Evolutionary conservation across 2,113 vertebrate genomes (phyloP), one percentile per base, ranked within the genome.

Genomic region (Origma solitaria): DNA sequence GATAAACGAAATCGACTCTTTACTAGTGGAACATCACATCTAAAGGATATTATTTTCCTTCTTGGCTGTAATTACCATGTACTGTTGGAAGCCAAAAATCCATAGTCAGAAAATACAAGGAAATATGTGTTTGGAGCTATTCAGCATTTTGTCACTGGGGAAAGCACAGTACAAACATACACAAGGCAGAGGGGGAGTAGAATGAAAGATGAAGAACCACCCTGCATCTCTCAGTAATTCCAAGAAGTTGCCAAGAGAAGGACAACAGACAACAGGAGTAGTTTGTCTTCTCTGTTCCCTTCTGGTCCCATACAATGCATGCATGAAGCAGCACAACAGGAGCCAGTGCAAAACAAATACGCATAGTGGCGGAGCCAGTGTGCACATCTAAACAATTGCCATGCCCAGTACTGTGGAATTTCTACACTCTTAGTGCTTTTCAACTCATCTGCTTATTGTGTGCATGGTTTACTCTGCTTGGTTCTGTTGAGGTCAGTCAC

Each of bases 301-400:
- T 78, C 64, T 65, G 77, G 71, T 38, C 70, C 49, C 44, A 73
- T 70, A 60, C 24, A 65, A 71, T 64, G 27, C 35, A 37, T 53
- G 71, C 64, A 37, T 51, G 88, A 87, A 94, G 49, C 62, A 88
- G 47, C 90, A 90, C 69, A 92, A 95, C 81, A 77, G 86, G 81
- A 94, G 38, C 28, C 49, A 75, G 27, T 23, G 79, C 77, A 97
- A 93, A 96, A 95, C 90, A 94, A 96, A 94, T 93, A 93, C 25
- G 61, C 86, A 83, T 42, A 92, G 86, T 95, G 86, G 69, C 86
- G 96, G 91, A 96, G 86, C 86, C 85, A 92, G 31, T n/a, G 66
- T 79, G 88, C 82, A 68, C 50, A 1, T 90, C 90, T 86, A 94
- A 97, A 93, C 94, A 96, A 96, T 93, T 95, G 50, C 61, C 73